phyloP scores from a whole-genome alignment of 2,888 invertebrate species.

The Cephalotes varians region DNA sequence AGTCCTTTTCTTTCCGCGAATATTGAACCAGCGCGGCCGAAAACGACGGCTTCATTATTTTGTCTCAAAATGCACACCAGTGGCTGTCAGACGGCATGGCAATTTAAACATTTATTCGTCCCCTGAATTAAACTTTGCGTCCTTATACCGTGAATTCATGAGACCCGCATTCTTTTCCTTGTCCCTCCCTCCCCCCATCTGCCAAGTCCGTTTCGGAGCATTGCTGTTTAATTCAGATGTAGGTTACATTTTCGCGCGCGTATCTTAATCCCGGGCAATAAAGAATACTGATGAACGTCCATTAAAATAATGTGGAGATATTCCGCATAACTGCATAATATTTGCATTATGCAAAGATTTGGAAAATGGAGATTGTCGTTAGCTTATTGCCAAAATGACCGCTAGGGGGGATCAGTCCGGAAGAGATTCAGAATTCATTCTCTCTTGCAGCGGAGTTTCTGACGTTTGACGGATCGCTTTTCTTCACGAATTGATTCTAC shows the following conservation, averaged over 20 bases:
- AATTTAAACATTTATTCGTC: constrained; percentile 40
- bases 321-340: background rate
- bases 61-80: background rate
- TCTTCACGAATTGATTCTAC: background rate
- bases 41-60: constrained; percentile 2
- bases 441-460: background rate
- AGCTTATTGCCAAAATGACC: background rate
- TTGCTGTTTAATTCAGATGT: background rate
- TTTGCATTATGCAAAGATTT: background rate
- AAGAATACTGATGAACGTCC: background rate
- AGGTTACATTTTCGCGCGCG: background rate
- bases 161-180: constrained; percentile 4
- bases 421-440: background rate
- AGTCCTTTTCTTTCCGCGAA: constrained; percentile 7
- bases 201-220: background rate
- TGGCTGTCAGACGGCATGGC: background rate
- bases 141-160: background rate
- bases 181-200: background rate
- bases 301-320: background rate
- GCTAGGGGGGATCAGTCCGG: background rate
- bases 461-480: background rate
- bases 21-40: background rate
- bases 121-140: constrained; percentile 15
- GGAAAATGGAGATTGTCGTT: background rate
- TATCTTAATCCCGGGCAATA: background rate